phyloP scores from a whole-genome alignment of 2,888 invertebrate genomes.

The Apodemia zela region DNA sequence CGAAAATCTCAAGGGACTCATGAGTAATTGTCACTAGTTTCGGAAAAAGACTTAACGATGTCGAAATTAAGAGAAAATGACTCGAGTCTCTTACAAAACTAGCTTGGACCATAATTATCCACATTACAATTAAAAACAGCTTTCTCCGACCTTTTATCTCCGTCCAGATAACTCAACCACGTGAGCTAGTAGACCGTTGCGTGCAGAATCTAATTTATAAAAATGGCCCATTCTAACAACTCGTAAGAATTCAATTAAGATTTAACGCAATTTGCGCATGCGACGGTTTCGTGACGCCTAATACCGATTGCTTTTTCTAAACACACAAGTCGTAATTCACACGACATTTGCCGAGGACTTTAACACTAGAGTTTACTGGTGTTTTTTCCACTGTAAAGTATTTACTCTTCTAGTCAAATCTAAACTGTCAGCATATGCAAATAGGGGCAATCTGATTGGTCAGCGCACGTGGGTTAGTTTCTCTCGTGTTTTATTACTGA shows the following conservation, averaged over 20 bases:
- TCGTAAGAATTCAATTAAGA: constrained; percentile 74
- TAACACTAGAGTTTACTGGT: constrained; percentile 12
- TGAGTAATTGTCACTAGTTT: too few species aligned
- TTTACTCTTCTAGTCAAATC: constrained; percentile 38
- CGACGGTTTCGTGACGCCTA: constrained; percentile 42
- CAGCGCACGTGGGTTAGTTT: constrained; percentile 63
- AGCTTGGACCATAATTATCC: constrained; percentile 4
- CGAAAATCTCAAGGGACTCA: background rate
- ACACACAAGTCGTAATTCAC: constrained; percentile 19
- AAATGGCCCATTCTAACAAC: constrained; percentile 65
- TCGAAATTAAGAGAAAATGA: background rate
- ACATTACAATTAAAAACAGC: constrained; percentile 24
- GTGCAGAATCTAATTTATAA: constrained; percentile 72
- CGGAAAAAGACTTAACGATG: background rate
- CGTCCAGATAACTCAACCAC: constrained; percentile 37
- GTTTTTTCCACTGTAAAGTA: constrained; percentile 26
- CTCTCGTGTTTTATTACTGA: constrained; percentile 70
- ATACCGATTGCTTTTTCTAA: constrained; percentile 30
- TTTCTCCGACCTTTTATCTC: constrained; percentile 39
- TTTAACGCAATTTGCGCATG: constrained; percentile 59
- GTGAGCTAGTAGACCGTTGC: constrained; percentile 44
- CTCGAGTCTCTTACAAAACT: background rate
- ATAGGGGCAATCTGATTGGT: constrained; percentile 60
- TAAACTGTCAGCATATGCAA: constrained; percentile 74
- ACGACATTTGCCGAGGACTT: constrained; percentile 2